These are phyloP conservation scores for Hafferia zeledoni DNA, from an alignment of 2,797 vertebrate genomes.

Conservation along the genomic window DNA sequence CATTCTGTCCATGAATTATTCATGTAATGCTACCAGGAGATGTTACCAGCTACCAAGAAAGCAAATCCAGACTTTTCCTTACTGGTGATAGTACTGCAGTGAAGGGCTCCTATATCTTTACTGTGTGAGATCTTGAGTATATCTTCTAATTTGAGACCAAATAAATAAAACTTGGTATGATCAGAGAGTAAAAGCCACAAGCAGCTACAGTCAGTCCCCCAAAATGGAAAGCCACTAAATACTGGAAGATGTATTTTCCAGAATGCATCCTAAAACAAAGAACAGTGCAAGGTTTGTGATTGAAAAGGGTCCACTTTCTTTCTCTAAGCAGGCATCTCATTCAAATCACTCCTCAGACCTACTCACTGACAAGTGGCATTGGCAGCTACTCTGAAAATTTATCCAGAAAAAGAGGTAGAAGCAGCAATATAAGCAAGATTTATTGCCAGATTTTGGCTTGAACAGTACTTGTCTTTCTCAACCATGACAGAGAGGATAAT, in stretches of 20 bases:
- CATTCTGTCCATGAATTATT: neutral
- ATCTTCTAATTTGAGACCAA: neutral
- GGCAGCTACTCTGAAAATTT: neutral
- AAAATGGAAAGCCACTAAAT: neutral
- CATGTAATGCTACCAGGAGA: accelerated
- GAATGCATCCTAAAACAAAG: neutral
- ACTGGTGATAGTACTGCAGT: accelerated
- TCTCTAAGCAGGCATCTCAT: neutral
- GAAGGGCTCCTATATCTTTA: neutral
- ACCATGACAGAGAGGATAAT: neutral
- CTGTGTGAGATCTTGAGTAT: neutral
- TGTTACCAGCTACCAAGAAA: neutral
- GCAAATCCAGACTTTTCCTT: neutral
- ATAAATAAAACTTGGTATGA: neutral
- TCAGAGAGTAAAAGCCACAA: neutral
- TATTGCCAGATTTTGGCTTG: conserved; percentile 1
- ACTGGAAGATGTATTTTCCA: neutral
- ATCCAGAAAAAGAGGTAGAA: neutral
- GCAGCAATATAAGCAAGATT: neutral
- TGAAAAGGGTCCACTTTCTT: neutral
- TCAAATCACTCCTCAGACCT: neutral
- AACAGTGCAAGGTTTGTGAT: neutral
- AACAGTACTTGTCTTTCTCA: neutral
- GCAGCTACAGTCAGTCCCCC: neutral
- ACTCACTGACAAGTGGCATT: neutral